Conservation (phyloP, 1,140 invertebrate genomes). For the Odontomachus brunneus region DNA sequence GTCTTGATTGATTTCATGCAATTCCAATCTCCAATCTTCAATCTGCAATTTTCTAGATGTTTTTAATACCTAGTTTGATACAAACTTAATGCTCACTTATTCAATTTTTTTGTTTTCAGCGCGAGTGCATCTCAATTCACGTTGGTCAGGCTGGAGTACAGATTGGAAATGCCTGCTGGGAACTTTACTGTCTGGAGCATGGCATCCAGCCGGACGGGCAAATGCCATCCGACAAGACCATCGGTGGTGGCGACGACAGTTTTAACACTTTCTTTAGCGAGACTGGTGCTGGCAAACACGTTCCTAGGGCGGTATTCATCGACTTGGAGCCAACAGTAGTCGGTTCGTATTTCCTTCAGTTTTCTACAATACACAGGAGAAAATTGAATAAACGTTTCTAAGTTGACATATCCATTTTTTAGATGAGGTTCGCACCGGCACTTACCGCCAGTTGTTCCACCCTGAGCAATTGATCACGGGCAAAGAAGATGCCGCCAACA, state of each 20-base stretch:
- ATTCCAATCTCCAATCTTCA: too few species aligned
- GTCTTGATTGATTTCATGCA: too few species aligned
- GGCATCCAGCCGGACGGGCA: conserved; percentile 86
- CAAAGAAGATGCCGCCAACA: conserved; percentile 88
- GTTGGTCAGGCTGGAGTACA: conserved; percentile 95
- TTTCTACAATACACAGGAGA: too few species aligned
- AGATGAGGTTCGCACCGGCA: conserved; percentile 81
- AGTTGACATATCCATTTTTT: conserved; percentile 75
- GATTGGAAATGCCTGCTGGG: conserved; percentile 90
- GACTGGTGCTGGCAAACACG: conserved; percentile 68
- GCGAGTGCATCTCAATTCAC: conserved; percentile 89
- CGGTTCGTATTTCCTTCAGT: conserved; percentile 43
- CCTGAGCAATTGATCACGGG: conserved; percentile 88
- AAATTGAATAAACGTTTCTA: not conserved
- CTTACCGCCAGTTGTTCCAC: conserved; percentile 87
- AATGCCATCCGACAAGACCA: conserved; percentile 82
- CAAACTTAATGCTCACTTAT: too few species aligned
- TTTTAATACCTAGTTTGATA: not conserved
- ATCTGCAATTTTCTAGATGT: not conserved
- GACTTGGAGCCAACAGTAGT: conserved; percentile 69
- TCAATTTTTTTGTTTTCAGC: conserved; percentile 80
- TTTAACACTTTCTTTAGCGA: conserved; percentile 85
- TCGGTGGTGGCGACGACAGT: conserved; percentile 83
- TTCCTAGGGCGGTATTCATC: conserved; percentile 67
- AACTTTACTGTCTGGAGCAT: too few species aligned